Evolutionary conservation across 2,113 vertebrate species (phyloP).

Genomic region (Podarcis raffonei): DNA sequence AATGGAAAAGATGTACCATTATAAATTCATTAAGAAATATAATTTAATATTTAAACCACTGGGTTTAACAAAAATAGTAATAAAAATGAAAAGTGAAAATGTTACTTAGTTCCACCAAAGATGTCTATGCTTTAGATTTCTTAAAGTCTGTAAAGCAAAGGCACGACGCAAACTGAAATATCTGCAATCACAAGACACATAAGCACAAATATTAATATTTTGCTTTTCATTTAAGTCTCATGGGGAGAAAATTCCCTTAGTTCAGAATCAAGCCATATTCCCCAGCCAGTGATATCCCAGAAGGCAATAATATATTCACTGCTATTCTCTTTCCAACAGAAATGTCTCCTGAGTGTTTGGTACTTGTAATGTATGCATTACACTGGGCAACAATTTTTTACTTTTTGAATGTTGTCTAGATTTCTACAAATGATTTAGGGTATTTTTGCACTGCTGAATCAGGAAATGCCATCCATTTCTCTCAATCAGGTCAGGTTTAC

Average conservation of each 20-base stretch:
- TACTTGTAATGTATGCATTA: too few relatives aligned
- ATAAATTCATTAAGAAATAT: not conserved
- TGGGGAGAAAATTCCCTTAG: not conserved
- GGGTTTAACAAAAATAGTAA: not conserved
- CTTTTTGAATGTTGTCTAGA: too few relatives aligned
- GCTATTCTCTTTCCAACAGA: too few relatives aligned
- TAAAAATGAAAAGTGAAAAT: not conserved
- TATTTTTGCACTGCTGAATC: too few relatives aligned
- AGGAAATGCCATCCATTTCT: too few relatives aligned
- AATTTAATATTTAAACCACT: not conserved
- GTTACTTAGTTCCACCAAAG: not conserved
- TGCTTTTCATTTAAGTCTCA: not conserved
- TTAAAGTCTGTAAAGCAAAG: not conserved
- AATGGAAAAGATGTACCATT: too few relatives aligned
- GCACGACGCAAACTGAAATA: not conserved
- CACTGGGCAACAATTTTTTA: too few relatives aligned
- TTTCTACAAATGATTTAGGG: too few relatives aligned
- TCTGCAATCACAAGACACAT: not conserved
- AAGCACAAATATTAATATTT: not conserved
- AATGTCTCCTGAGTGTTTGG: not conserved
- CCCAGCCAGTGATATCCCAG: not conserved
- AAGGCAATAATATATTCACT: not conserved
- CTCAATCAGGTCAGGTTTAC: too few relatives aligned
- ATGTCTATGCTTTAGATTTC: not conserved
- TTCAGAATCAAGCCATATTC: not conserved